Evolutionary conservation across 2,797 vertebrate species (phyloP), one percentile per base, ranked within the genome.

Genomic region (Thalassophryne amazonica): DNA sequence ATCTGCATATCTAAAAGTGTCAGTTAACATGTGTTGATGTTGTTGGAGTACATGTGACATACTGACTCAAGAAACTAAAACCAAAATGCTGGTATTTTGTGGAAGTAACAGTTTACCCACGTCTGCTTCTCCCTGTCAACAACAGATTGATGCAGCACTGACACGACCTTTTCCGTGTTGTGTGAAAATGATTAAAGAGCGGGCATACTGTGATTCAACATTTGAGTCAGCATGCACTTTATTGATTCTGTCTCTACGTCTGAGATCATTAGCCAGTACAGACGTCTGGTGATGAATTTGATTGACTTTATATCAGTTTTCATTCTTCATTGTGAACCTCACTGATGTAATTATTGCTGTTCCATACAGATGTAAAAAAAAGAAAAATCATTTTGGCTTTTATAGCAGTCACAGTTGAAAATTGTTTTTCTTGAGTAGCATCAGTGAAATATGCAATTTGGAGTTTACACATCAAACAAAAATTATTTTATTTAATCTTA

Each of bases 131-230:
- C 78, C 32, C 50, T 74, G 78, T 83, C 72, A 78, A 41, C 42
- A 42, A 16, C 32, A 42, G 66, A 80, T 80, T 73, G 80, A 80
- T 68, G 38, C 56, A 22, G 6, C 29, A 37, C 62, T 79, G 80
- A 82, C 80, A 47, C 83, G 83, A 85, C 88, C 88, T 89, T 91
- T 90, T 67, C 78, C 59, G 61, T 72, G 80, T 78, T 76, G 78
- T 81, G 79, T 68, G 66, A 76, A 81, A 83, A 84, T 83, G 74
- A 86, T 88, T 88, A 86, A 78, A 74, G 55, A 73, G 63, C 47
- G 47, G 63, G 33, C 79, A 78, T 77, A 78, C 83, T 85, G 80
- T 81, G 86, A 85, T 84, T 86, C 88, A 88, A 82, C 85, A 84
- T 88, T 89, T 87, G 62, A 77, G 80, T 58, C 81, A 77, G 76